phyloP scores from a whole-genome alignment of 2,113 vertebrate species.

The Varanus komodoensis region DNA sequence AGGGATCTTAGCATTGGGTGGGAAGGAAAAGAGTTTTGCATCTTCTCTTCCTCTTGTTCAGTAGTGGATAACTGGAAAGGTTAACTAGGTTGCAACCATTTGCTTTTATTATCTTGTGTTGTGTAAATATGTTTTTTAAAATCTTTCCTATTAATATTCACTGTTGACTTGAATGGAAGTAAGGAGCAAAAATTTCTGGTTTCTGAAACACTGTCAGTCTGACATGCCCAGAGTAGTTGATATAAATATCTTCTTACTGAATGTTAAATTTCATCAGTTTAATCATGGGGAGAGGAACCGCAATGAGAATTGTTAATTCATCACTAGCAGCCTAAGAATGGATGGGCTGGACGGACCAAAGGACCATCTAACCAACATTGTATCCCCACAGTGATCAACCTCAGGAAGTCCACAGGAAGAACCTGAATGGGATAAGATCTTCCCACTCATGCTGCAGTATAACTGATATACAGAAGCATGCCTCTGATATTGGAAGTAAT shows the following conservation, averaged over 20 bases:
- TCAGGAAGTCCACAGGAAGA: not conserved
- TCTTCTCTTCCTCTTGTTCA: constrained; percentile 29
- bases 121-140: constrained; percentile 10
- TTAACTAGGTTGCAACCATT: constrained; percentile 51
- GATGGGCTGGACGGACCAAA: not conserved
- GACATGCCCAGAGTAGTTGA: constrained; percentile 1
- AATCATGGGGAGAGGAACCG: too few relatives aligned
- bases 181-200: constrained; percentile 21
- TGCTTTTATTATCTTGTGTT: constrained; percentile 42
- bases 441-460: not conserved
- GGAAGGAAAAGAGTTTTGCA: constrained; percentile 27
- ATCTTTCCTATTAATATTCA: constrained; percentile 32
- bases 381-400: not conserved
- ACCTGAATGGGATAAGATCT: not conserved
- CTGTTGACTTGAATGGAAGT: constrained; percentile 26
- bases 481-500: not conserved
- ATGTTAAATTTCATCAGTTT: constrained; percentile 10
- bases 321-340: not conserved
- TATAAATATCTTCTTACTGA: constrained; percentile 28
- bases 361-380: not conserved
- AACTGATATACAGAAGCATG: not conserved
- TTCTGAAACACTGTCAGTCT: constrained; percentile 17
- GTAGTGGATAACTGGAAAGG: constrained; percentile 53
- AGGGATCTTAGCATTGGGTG: constrained; percentile 13
- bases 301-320: not conserved